phyloP scores from a whole-genome alignment of 2,888 invertebrate genomes.

The Rugalucina vietnamica region DNA sequence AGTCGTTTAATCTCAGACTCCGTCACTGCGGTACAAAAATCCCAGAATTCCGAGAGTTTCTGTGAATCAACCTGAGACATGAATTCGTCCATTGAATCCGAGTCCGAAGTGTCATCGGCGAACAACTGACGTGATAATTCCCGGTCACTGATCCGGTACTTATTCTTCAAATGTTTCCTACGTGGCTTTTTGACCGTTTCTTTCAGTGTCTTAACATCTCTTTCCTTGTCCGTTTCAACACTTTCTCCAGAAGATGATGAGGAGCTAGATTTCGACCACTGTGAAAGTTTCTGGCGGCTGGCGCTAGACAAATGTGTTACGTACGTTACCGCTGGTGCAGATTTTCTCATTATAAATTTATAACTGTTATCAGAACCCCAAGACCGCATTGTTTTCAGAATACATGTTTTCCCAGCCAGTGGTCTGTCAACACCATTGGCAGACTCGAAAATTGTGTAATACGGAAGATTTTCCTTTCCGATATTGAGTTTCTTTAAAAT shows the following conservation, averaged over 20 bases:
- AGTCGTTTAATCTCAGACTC: conserved; percentile 35
- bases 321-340: conserved; percentile 32
- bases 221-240: conserved; percentile 9
- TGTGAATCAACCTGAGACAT: conserved; percentile 27
- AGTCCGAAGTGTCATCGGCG: conserved; percentile 22
- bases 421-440: conserved; percentile 58
- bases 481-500: conserved; percentile 41
- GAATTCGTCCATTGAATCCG: conserved; percentile 50
- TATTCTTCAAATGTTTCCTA: conserved; percentile 13
- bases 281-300: conserved; percentile 48
- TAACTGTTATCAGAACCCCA: conserved; percentile 52
- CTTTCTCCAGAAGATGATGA: neutral
- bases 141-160: conserved; percentile 21
- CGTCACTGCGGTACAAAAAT: conserved; percentile 35
- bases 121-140: conserved; percentile 52
- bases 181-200: conserved; percentile 24
- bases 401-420: conserved; percentile 49
- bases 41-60: conserved; percentile 7
- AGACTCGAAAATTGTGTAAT: conserved; percentile 57
- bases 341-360: conserved; percentile 50
- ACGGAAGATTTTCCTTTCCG: conserved; percentile 32
- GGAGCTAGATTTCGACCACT: neutral
- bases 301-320: conserved; percentile 55
- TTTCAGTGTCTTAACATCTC: conserved; percentile 10
- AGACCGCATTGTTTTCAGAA: conserved; percentile 51